phyloP scores from a whole-genome alignment of 2,113 vertebrate genomes.

The Atherinomorus stipes region DNA sequence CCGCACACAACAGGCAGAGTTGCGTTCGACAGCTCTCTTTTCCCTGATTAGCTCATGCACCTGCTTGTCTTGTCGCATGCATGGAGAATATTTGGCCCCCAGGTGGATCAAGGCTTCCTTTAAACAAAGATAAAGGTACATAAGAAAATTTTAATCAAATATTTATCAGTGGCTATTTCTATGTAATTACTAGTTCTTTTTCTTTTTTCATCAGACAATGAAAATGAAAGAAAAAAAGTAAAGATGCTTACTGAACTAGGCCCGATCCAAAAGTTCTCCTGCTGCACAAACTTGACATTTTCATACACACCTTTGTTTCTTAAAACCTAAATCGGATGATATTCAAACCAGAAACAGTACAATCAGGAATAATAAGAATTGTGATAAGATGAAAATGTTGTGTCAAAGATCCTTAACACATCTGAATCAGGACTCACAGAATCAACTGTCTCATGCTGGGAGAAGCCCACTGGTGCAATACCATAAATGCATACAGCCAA shows the following conservation, averaged over 20 bases:
- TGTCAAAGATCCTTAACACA: background rate
- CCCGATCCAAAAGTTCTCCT: conserved; percentile 99
- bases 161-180: background rate
- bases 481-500: conserved; percentile 96
- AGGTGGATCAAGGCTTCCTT: conserved; percentile 97
- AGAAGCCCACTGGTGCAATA: conserved; percentile 96
- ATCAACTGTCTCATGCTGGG: conserved; percentile 97
- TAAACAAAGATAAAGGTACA: conserved; percentile 3
- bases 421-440: conserved; percentile 87
- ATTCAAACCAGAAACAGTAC: background rate
- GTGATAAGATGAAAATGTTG: background rate
- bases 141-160: background rate
- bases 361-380: background rate
- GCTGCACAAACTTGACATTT: conserved; percentile 98
- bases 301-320: conserved; percentile 98
- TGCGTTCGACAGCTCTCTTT: conserved; percentile 90
- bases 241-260: conserved; percentile 92
- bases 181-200: background rate
- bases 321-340: conserved; percentile 86
- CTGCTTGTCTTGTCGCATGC: conserved; percentile 97
- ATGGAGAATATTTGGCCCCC: conserved; percentile 97
- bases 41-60: conserved; percentile 90
- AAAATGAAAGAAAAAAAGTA: background rate
- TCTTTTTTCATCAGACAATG: background rate
- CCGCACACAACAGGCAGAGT: conserved; percentile 96